Percentiles rank a stretch among this genome's conserved stretches.
These are phyloP conservation scores for Poecilia gillii DNA, from an alignment of 2,797 vertebrate species.

Conservation along the genomic window DNA sequence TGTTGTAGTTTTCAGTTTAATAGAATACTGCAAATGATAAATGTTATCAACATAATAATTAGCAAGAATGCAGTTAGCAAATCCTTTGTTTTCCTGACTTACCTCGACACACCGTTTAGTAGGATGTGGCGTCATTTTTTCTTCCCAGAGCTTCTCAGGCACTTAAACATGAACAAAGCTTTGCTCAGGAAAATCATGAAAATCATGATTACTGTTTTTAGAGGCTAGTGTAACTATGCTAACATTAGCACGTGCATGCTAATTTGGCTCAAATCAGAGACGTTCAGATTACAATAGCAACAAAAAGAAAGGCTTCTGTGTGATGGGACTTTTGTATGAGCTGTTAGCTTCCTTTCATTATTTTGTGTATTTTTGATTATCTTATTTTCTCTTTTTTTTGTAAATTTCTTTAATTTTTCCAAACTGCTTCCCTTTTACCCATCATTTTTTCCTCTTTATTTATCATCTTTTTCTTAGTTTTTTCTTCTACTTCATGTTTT, in stretches of 20 bases:
- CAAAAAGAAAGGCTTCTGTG: background rate
- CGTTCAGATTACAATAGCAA: background rate
- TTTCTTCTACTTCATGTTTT: background rate
- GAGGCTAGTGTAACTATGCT: background rate
- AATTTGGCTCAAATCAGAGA: background rate
- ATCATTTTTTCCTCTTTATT: background rate
- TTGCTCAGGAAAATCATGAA: background rate
- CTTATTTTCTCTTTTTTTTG: background rate
- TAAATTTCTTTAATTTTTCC: background rate
- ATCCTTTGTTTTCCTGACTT: background rate
- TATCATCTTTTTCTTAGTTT: background rate
- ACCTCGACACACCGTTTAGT: background rate
- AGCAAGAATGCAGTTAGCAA: background rate
- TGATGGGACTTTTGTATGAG: background rate
- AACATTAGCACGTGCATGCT: background rate
- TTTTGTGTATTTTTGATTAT: background rate
- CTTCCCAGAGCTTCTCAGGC: background rate
- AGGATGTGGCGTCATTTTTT: background rate
- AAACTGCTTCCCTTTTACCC: background rate
- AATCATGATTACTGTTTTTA: background rate
- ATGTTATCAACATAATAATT: background rate
- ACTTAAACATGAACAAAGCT: background rate
- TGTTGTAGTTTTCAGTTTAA: background rate
- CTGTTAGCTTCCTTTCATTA: background rate
- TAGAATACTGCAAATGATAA: background rate